These are phyloP conservation scores for Parotocinclus haroldoi DNA, from an alignment of 2,797 vertebrate species.

Conservation along the genomic window DNA sequence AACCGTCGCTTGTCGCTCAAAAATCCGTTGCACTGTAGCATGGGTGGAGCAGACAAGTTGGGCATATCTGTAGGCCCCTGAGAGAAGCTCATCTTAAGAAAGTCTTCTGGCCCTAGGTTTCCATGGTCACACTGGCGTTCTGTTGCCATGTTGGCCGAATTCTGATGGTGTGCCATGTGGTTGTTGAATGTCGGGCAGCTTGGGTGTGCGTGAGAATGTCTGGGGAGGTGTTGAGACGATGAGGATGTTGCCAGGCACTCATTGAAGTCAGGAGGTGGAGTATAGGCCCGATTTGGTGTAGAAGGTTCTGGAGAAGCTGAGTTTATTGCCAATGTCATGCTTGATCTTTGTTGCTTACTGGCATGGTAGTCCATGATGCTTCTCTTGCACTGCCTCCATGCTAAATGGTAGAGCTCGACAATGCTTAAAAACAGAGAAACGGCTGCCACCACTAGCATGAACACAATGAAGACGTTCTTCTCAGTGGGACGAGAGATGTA, in stretches of 20 bases:
- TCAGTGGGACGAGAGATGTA: conserved; percentile 96
- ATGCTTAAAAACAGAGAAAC: conserved; percentile 88
- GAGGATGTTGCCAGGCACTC: conserved; percentile 76
- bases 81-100: conserved; percentile 74
- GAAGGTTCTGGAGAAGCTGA: conserved; percentile 51
- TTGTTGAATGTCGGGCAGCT: conserved; percentile 80
- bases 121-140: conserved; percentile 78
- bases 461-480: conserved; percentile 96
- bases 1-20: conserved; percentile 80
- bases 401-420: conserved; percentile 86
- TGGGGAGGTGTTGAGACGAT: conserved; percentile 52
- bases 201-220: conserved; percentile 43
- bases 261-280: conserved; percentile 84
- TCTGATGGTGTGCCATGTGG: conserved; percentile 83
- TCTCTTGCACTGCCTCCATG: conserved; percentile 84
- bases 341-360: conserved; percentile 31
- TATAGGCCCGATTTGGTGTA: conserved; percentile 63
- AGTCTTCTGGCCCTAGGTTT: conserved; percentile 62
- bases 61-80: conserved; percentile 60
- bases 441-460: conserved; percentile 87
- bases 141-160: conserved; percentile 82
- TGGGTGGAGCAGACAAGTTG: conserved; percentile 47
- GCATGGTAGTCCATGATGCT: conserved; percentile 48
- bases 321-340: conserved; percentile 31
- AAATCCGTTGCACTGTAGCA: conserved; percentile 58